Evolutionary conservation across 2,797 vertebrate species (phyloP), one percentile per base, ranked within the genome.

Genomic region (Monodelphis domestica): DNA sequence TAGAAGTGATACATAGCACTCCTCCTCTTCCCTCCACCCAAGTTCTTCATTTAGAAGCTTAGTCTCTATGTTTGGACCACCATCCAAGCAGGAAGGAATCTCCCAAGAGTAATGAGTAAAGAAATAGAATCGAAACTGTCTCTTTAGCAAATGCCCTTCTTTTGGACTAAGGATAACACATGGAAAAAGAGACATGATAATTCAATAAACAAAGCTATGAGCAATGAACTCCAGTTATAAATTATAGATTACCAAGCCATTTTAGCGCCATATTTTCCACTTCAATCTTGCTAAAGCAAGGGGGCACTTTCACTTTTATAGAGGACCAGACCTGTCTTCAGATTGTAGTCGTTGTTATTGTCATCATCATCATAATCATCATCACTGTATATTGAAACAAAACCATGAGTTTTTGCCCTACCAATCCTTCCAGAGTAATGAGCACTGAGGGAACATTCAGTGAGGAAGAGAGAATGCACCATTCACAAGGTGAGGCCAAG

Each of bases 1-100:
- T 54, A 94, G 91, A 96, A 93, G 89, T 94, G 93, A 95, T 93
- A 56, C 91, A 93, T 94, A 88, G 55, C 53, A 92, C 55, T 91
- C 21, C 2, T 70, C 21, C n/a, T 7, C 17, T 78, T 45, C 7
- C 21, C 70, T 21, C 3, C n/a, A 78, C 17, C 57, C 90, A 38
- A 53, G 5, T 55, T 51, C 56, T 53, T 92, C 89, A 53, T n/a
- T 91, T 96, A 94, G 95, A 53, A 94, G 53, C 53, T 55, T 12
- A 33, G 4, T 95, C 59, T 89, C 21, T 26, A n/a, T 89, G 92
- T 54, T 94, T 93, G 30, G 53, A 92, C 91, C 59, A 94, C 93
- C 78, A 50, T 4, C 50, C 33, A 78, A 55, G 57, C n/a, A 94
- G 90, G 84, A 30, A 94, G 78, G 94, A 94, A 88, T 88, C 28